Percentiles rank a stretch among this genome's conserved stretches.
These are phyloP conservation scores for Dicentrarchus labrax DNA, from an alignment of 2,113 vertebrate species.

Conservation along the genomic window DNA sequence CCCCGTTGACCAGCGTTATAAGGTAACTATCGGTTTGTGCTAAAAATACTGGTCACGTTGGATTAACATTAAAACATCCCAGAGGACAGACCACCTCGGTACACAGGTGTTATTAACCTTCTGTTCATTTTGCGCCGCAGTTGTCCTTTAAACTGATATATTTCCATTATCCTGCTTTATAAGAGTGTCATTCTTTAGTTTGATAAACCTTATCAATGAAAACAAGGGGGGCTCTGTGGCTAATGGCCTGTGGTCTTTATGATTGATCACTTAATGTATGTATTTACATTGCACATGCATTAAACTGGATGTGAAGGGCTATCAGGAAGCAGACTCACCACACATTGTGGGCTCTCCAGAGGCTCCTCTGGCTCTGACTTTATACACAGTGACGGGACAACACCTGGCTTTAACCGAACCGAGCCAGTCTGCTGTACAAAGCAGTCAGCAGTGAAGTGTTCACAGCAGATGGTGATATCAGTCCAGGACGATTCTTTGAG, in stretches of 20 bases:
- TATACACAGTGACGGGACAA: constrained; percentile 49
- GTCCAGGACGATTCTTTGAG: constrained; percentile 46
- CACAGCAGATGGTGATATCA: constrained; percentile 47
- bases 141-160: no score
- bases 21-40: no score
- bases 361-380: constrained; percentile 16
- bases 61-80: no score
- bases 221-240: background rate
- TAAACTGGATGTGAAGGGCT: no score
- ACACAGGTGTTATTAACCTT: no score
- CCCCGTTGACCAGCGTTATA: no score
- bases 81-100: no score
- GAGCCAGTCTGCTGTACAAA: constrained; percentile 1
- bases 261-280: no score
- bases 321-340: constrained; percentile 20
- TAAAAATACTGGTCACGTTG: no score
- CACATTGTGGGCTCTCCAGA: background rate
- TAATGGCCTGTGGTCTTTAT: background rate
- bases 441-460: constrained; percentile 59
- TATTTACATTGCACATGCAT: no score
- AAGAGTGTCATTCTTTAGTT: background rate
- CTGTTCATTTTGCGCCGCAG: no score
- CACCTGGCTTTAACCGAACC: constrained; percentile 38
- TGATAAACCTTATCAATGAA: background rate
- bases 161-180: background rate